Base-by-base conservation (phyloP, 2,888 invertebrate species). In the Callosobruchus maculatus region DNA sequence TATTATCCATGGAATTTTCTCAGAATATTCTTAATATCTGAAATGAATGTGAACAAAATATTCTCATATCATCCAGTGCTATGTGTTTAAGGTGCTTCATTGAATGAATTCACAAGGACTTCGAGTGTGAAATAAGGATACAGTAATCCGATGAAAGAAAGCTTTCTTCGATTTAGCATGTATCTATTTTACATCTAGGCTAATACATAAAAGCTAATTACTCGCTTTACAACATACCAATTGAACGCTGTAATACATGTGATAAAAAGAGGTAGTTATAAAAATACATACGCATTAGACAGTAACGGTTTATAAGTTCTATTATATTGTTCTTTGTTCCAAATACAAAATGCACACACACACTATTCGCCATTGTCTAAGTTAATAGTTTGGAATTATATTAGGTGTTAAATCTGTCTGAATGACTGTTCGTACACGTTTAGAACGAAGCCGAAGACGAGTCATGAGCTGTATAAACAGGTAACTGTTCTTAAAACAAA, bases 311-410 rank as follows among this genome's bases (percentile, higher is more conserved):
- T 49, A 49, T 49, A 49, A 49, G 49, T 49, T 49, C 49, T 18
- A 49, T 49, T 49, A 49, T 49, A 49, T 49, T 49, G 49, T 49
- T 49, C 49, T 49, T 49, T 49, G 49, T 49, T 49, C 49, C 49
- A 49, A 49, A 49, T 49, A 49, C 49, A 49, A 18, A 49, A 49
- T 49, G 49, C 49, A 49, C 13, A 18, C 49, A 49, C 49, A 49
- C 49, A 49, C 49, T 49, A 49, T 49, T 49, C 49, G 49, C 73
- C 31, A 74, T 74, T 74, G 74, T 72, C 74, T 72, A 70, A 74
- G 26, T 31, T 49, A 70, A 70, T 72, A 67, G 72, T 74, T 74
- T 49, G 70, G 66, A 72, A 70, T 74, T 70, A 49, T 70, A 68
- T 72, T 67, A 67, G 49, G 72, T 67, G 72, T 68, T 74, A 70